phyloP scores from a whole-genome alignment of 2,888 invertebrate species.

The Atherix ibis region DNA sequence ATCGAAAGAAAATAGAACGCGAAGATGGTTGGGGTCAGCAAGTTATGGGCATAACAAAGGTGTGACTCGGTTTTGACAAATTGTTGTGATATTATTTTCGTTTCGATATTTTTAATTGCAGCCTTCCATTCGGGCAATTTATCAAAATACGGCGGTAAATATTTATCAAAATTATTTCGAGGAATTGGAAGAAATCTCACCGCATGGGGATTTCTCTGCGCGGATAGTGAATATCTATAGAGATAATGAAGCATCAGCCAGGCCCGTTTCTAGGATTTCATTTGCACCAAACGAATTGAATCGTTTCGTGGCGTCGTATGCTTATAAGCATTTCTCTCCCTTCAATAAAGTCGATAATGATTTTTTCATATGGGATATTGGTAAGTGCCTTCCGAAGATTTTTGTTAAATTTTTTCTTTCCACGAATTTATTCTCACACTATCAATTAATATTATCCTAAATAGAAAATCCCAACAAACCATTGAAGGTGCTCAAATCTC shows the following conservation, averaged over 20 bases:
- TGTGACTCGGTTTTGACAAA: too few species aligned
- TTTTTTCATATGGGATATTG: slow-evolving; percentile 64
- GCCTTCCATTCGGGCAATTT: slow-evolving; percentile 49
- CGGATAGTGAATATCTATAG: slow-evolving; percentile 53
- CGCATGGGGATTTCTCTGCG: slow-evolving; percentile 40
- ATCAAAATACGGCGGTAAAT: slow-evolving; percentile 66
- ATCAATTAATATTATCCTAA: neutral
- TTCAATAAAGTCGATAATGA: slow-evolving; percentile 13
- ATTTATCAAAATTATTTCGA: slow-evolving; percentile 63
- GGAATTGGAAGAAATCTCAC: slow-evolving; percentile 35
- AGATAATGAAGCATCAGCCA: slow-evolving; percentile 33
- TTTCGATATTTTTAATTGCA: too few species aligned
- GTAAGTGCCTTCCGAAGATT: slow-evolving; percentile 20
- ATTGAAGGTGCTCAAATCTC: slow-evolving; percentile 50
- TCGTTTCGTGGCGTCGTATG: slow-evolving; percentile 4
- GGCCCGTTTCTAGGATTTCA: slow-evolving; percentile 41
- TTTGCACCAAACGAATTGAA: slow-evolving; percentile 41
- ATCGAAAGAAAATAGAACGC: slow-evolving; percentile 62
- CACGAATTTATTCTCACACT: neutral
- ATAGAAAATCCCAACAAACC: slow-evolving; percentile 71
- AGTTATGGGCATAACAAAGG: slow-evolving; percentile 28
- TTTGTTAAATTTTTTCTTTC: neutral
- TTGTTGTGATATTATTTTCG: too few species aligned
- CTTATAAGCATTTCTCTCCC: slow-evolving; percentile 10
- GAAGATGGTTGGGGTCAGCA: slow-evolving; percentile 58